Evolutionary conservation across 2,113 vertebrate genomes (phyloP).

Genomic region (Cathartes aura): DNA sequence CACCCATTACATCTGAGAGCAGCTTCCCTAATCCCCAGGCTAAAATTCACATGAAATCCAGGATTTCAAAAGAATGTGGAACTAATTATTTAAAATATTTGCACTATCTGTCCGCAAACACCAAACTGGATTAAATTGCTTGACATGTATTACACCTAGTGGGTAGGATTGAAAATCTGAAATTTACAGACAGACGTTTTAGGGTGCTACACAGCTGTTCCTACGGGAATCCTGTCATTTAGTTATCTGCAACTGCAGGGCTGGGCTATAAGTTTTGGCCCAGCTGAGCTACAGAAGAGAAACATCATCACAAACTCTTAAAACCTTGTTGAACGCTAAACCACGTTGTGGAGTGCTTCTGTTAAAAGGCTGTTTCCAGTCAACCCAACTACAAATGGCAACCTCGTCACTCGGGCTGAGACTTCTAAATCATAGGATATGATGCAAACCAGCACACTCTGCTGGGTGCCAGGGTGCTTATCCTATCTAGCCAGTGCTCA

Average conservation of each 20-base stretch:
- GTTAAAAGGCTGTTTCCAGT: background rate
- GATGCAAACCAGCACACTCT: background rate
- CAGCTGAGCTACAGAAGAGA: background rate
- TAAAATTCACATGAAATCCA: constrained; percentile 29
- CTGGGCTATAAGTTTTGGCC: background rate
- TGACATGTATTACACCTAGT: background rate
- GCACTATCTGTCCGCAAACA: background rate
- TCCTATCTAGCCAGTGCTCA: background rate
- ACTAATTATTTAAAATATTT: constrained; percentile 38
- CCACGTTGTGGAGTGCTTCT: background rate
- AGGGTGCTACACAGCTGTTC: background rate
- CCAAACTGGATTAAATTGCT: constrained; percentile 6
- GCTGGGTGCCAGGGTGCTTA: background rate
- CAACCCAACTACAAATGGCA: background rate
- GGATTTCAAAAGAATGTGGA: constrained; percentile 30
- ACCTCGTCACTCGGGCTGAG: background rate
- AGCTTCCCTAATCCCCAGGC: background rate
- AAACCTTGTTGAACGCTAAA: background rate
- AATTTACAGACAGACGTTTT: background rate
- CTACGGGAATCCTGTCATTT: background rate
- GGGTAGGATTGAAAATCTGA: background rate
- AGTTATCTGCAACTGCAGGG: background rate
- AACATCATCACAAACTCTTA: background rate
- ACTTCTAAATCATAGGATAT: background rate
- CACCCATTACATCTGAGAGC: background rate